Evolutionary conservation across 92 coral and sea anemone genomes (phyloP).

Genomic region (Phymanthus crucifer): DNA sequence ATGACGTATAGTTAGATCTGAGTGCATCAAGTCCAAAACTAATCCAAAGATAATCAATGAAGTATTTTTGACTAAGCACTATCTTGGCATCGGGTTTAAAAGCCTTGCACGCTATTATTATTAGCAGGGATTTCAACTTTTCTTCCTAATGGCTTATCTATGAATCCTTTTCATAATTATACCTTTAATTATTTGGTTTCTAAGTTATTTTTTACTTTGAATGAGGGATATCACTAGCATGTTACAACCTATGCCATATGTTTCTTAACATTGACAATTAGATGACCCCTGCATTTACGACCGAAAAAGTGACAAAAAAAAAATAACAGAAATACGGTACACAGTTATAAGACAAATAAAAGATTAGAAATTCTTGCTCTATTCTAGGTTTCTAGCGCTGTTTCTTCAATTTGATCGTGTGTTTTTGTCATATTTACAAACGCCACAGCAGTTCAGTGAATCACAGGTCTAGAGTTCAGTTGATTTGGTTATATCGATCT

Average conservation of each 20-base stretch:
- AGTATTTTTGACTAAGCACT: background rate
- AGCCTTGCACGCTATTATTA: background rate
- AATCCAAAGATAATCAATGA: constrained; percentile 1
- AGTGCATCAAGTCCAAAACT: constrained; percentile 4
- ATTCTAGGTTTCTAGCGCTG: no score
- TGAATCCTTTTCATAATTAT: background rate
- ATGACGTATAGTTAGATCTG: constrained; percentile 6
- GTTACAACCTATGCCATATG: background rate
- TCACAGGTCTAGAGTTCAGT: no score
- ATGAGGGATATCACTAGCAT: background rate
- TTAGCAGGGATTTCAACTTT: background rate
- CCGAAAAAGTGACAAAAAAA: no score
- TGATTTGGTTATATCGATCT: no score
- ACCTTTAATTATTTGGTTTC: background rate
- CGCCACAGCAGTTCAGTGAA: no score
- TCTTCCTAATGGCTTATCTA: background rate
- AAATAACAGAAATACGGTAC: no score
- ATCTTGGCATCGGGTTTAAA: background rate
- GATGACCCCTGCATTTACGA: background rate
- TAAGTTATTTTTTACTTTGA: background rate
- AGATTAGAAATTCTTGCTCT: no score
- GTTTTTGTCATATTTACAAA: no score
- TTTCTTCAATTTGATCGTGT: no score
- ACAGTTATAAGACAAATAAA: no score
- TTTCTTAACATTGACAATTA: background rate